These are phyloP conservation scores for Rhodeus uyekii DNA, from an alignment of 2,797 vertebrate genomes.

Conservation along the genomic window DNA sequence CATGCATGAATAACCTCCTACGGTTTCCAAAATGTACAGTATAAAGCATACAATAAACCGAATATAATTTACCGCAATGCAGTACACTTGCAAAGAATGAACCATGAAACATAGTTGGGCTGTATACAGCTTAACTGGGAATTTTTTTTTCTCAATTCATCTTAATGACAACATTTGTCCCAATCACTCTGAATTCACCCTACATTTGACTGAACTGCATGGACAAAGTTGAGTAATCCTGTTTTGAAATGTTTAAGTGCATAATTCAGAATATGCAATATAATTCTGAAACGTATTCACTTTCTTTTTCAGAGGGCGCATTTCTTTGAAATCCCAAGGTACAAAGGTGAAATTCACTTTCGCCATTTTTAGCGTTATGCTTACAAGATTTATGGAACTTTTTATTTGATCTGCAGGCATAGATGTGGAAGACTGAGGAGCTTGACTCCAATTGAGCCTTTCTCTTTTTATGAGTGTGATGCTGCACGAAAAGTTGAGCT, in stretches of 20 bases:
- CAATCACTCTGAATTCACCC: no score
- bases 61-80: background rate
- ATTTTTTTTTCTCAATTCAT: no score
- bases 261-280: no score
- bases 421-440: no score
- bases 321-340: background rate
- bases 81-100: background rate
- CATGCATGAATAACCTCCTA: background rate
- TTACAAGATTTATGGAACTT: background rate
- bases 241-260: background rate
- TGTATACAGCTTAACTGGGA: no score
- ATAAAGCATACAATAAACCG: background rate
- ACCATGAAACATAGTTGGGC: no score
- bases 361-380: background rate
- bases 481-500: background rate
- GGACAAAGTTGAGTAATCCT: background rate
- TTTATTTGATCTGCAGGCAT: background rate
- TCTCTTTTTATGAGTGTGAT: constrained; percentile 23
- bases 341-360: no score
- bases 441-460: background rate
- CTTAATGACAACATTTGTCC: no score
- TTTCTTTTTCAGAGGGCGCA: background rate
- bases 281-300: background rate
- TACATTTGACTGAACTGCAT: background rate
- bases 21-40: background rate